Evolutionary conservation across 2,888 invertebrate genomes (phyloP).

Genomic region (Trissolcus japonicus): DNA sequence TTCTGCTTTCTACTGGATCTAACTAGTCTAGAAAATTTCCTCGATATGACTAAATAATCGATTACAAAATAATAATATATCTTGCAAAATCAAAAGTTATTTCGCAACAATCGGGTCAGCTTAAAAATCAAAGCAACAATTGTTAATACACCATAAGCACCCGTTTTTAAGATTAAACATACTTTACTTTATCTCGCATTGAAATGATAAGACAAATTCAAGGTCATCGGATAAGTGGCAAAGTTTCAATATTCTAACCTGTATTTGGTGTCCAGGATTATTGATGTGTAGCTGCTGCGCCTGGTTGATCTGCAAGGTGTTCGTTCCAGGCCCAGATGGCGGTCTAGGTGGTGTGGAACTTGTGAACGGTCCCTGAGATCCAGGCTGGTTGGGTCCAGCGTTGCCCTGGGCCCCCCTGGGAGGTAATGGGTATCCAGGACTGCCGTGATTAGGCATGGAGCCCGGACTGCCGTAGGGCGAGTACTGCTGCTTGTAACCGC

Average conservation of each 20-base stretch:
- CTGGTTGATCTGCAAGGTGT: slow-evolving; percentile 89
- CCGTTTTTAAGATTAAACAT: too few relatives aligned
- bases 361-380: slow-evolving; percentile 76
- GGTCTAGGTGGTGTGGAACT: slow-evolving; percentile 78
- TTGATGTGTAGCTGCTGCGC: slow-evolving; percentile 91
- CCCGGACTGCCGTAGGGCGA: slow-evolving; percentile 83
- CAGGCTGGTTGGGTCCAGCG: slow-evolving; percentile 71
- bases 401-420: slow-evolving; percentile 74
- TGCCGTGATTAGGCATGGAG: slow-evolving; percentile 79
- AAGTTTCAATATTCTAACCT: slow-evolving; percentile 79
- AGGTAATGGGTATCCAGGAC: slow-evolving; percentile 77
- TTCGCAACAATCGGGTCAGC: too few relatives aligned
- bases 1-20: too few relatives aligned
- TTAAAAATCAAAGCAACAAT: too few relatives aligned
- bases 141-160: too few relatives aligned
- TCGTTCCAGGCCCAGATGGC: slow-evolving; percentile 78
- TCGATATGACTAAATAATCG: too few relatives aligned
- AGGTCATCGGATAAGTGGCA: too few relatives aligned
- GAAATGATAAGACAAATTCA: too few relatives aligned
- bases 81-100: too few relatives aligned
- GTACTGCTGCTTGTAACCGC: slow-evolving; percentile 80
- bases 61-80: too few relatives aligned
- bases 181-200: too few relatives aligned
- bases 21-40: too few relatives aligned
- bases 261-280: slow-evolving; percentile 88